Evolutionary conservation across 2,113 vertebrate species (phyloP).

Genomic region (Ciconia maguari): DNA sequence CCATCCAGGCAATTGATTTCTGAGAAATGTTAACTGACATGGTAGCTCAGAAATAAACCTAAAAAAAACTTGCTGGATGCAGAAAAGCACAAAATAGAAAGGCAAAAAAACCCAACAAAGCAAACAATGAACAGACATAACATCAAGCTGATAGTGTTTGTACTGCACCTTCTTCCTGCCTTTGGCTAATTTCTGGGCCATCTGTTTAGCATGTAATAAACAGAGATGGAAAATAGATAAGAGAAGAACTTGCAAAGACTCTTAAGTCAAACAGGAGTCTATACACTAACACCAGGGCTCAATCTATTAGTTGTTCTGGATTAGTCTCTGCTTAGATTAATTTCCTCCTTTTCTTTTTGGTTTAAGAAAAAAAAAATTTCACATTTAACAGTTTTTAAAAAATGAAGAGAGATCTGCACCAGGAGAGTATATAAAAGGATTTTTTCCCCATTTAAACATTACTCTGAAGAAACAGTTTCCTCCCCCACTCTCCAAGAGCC

Average conservation of each 20-base stretch:
- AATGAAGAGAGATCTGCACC: neutral
- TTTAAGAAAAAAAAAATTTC: neutral
- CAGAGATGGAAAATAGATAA: slow-evolving; percentile 87
- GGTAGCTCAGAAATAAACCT: slow-evolving; percentile 55
- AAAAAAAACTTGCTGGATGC: slow-evolving; percentile 78
- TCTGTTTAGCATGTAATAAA: slow-evolving; percentile 90
- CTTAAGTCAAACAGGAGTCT: slow-evolving; percentile 30
- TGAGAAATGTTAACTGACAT: slow-evolving; percentile 54
- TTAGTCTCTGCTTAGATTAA: neutral
- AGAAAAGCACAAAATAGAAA: slow-evolving; percentile 71
- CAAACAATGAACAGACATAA: slow-evolving; percentile 67
- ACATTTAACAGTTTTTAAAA: neutral
- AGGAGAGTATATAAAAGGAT: neutral
- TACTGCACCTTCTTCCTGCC: slow-evolving; percentile 95
- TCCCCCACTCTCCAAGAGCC: neutral
- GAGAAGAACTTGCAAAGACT: slow-evolving; percentile 67
- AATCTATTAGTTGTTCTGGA: neutral
- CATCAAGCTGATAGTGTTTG: slow-evolving; percentile 71
- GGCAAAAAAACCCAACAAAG: slow-evolving; percentile 21
- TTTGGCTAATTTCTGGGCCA: slow-evolving; percentile 93
- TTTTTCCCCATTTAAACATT: neutral
- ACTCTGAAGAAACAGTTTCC: neutral
- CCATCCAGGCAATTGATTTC: slow-evolving; percentile 42
- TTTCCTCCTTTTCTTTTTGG: neutral
- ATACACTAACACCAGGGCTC: neutral